Conservation (phyloP, 2,888 invertebrate genomes). For the Hydrotaea diabolus region DNA sequence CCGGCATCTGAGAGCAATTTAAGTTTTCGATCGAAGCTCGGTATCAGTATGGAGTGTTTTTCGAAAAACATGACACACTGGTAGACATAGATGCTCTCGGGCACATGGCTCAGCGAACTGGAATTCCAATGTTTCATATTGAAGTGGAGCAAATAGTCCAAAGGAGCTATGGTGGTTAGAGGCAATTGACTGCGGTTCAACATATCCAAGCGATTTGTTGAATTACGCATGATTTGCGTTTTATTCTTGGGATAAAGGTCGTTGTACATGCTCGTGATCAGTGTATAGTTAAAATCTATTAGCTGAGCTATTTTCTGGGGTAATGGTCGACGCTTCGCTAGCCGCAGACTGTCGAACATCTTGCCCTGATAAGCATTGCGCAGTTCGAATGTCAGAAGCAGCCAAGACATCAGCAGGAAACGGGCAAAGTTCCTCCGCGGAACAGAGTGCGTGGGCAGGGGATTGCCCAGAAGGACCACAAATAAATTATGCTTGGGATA, state of each 20-base stretch:
- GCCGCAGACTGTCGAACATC: slow-evolving; percentile 74
- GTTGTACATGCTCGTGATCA: slow-evolving; percentile 65
- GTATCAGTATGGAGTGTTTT: slow-evolving; percentile 71
- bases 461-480: slow-evolving; percentile 71
- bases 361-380: slow-evolving; percentile 77
- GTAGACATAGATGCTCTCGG: slow-evolving; percentile 68
- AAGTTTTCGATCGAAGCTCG: slow-evolving; percentile 70
- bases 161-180: slow-evolving; percentile 68
- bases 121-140: slow-evolving; percentile 67
- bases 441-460: slow-evolving; percentile 63
- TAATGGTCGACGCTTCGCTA: slow-evolving; percentile 62
- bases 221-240: slow-evolving; percentile 64
- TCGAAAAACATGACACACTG: slow-evolving; percentile 72
- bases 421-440: slow-evolving; percentile 71
- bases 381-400: slow-evolving; percentile 72
- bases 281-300: slow-evolving; percentile 68
- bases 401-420: slow-evolving; percentile 72
- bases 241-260: slow-evolving; percentile 71
- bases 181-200: slow-evolving; percentile 50
- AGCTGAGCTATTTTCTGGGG: slow-evolving; percentile 70
- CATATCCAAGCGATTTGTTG: slow-evolving; percentile 41
- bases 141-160: slow-evolving; percentile 71
- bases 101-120: slow-evolving; percentile 68
- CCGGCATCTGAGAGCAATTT: slow-evolving; percentile 71
- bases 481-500: slow-evolving; percentile 70